Conservation (phyloP, 1,140 invertebrate genomes). For the Nilaparvata lugens region DNA sequence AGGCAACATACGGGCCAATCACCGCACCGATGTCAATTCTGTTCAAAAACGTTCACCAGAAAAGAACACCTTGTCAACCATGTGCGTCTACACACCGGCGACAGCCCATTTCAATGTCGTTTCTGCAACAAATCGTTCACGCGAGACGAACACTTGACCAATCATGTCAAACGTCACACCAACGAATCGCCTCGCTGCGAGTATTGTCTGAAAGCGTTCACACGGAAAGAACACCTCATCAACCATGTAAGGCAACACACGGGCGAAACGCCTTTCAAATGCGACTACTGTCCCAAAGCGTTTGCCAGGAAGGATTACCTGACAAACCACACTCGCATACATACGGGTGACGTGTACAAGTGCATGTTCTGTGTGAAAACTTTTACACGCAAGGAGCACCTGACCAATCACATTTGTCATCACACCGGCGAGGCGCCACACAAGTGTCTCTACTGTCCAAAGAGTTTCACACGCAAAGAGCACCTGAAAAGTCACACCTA, state of each 20-base stretch:
- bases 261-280: slow-evolving; percentile 42
- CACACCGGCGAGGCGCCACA: slow-evolving; percentile 74
- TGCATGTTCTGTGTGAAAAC: slow-evolving; percentile 94
- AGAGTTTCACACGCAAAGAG: slow-evolving; percentile 67
- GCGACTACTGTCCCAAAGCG: slow-evolving; percentile 63
- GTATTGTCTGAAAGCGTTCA: slow-evolving; percentile 52
- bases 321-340: slow-evolving; percentile 69
- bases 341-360: slow-evolving; percentile 81
- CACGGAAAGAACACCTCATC: slow-evolving; percentile 49
- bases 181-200: slow-evolving; percentile 53
- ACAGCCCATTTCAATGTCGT: slow-evolving; percentile 75
- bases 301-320: slow-evolving; percentile 73
- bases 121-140: slow-evolving; percentile 77
- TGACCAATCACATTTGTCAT: slow-evolving; percentile 78
- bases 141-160: slow-evolving; percentile 72
- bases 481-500: slow-evolving; percentile 66
- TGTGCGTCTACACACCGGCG: slow-evolving; percentile 32
- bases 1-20: slow-evolving; percentile 63
- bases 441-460: slow-evolving; percentile 57
- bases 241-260: slow-evolving; percentile 63
- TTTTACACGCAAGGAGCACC: slow-evolving; percentile 87
- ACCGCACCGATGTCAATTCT: slow-evolving; percentile 66
- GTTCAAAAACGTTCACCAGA: slow-evolving; percentile 38
- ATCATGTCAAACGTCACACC: slow-evolving; percentile 69
- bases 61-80: slow-evolving; percentile 32